These are phyloP conservation scores for Seladonia tumulorum DNA, from an alignment of 2,888 invertebrate species.

Conservation along the genomic window DNA sequence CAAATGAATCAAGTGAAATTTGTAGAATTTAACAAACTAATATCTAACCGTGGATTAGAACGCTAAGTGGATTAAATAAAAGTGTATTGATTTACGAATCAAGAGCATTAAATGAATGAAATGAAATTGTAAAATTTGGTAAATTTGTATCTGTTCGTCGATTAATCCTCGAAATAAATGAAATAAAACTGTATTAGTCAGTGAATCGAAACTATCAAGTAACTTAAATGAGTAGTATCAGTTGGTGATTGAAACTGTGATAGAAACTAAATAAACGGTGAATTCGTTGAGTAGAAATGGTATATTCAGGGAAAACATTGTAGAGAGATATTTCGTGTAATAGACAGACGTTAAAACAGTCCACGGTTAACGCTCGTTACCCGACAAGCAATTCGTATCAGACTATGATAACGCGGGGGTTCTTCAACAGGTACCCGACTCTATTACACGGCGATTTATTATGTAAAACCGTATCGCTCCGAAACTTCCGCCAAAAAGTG, in stretches of 20 bases:
- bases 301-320: no score
- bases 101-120: no score
- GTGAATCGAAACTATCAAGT: background rate
- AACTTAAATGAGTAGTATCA: background rate
- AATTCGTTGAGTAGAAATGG: background rate
- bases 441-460: constrained; percentile 28
- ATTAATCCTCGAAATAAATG: background rate
- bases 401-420: constrained; percentile 6
- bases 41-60: no score
- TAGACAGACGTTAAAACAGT: background rate
- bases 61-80: no score
- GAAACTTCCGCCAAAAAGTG: background rate
- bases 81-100: no score
- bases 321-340: background rate
- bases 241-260: background rate
- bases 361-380: background rate
- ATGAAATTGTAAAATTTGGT: background rate
- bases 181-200: background rate
- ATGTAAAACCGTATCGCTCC: constrained; percentile 4
- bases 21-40: no score
- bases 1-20: background rate
- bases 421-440: constrained; percentile 56
- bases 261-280: background rate
- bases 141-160: background rate
- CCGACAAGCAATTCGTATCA: constrained; percentile 10